A percentile compares a stretch with the other conserved stretches of the same genome.
phyloP scores from a whole-genome alignment of 2,113 vertebrate genomes.

The Takifugu flavidus region DNA sequence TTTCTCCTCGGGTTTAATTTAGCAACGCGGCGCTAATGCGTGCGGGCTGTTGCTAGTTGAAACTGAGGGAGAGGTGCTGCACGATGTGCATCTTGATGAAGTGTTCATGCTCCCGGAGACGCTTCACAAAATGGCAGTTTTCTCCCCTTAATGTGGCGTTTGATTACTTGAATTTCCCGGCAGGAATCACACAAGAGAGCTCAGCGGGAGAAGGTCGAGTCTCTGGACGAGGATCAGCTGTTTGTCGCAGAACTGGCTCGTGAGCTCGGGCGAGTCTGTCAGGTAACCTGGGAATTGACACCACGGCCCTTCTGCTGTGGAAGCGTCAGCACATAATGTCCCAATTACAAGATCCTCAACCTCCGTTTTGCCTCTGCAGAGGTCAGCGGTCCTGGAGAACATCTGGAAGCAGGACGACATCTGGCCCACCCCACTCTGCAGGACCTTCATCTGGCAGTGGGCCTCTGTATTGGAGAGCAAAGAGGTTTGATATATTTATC shows the following conservation, averaged over 20 bases:
- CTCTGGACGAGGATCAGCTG: slow-evolving; percentile 73
- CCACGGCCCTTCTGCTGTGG: neutral
- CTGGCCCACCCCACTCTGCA: slow-evolving; percentile 71
- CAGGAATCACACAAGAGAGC: slow-evolving; percentile 70
- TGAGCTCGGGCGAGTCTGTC: slow-evolving; percentile 73
- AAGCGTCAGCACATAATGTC: neutral
- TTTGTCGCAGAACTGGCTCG: slow-evolving; percentile 72
- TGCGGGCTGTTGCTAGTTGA: slow-evolving; percentile 2
- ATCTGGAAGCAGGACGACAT: slow-evolving; percentile 70
- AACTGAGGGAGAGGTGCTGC: neutral
- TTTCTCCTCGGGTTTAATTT: slow-evolving; percentile 11
- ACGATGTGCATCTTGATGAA: slow-evolving; percentile 53
- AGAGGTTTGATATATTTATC: slow-evolving; percentile 40
- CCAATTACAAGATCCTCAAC: neutral
- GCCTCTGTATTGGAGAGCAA: slow-evolving; percentile 74
- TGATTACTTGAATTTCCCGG: neutral
- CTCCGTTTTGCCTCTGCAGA: slow-evolving; percentile 42
- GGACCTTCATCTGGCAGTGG: slow-evolving; percentile 70
- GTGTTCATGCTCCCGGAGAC: neutral
- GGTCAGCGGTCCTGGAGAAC: slow-evolving; percentile 68
- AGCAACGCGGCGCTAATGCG: neutral
- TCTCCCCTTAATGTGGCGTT: slow-evolving; percentile 6
- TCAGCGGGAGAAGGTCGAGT: slow-evolving; percentile 62
- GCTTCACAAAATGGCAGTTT: neutral
- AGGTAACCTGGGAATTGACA: slow-evolving; percentile 49